Percentiles rank a stretch among this genome's conserved stretches.
phyloP scores from a whole-genome alignment of 2,797 vertebrate species.

The Buphagus erythrorhynchus region DNA sequence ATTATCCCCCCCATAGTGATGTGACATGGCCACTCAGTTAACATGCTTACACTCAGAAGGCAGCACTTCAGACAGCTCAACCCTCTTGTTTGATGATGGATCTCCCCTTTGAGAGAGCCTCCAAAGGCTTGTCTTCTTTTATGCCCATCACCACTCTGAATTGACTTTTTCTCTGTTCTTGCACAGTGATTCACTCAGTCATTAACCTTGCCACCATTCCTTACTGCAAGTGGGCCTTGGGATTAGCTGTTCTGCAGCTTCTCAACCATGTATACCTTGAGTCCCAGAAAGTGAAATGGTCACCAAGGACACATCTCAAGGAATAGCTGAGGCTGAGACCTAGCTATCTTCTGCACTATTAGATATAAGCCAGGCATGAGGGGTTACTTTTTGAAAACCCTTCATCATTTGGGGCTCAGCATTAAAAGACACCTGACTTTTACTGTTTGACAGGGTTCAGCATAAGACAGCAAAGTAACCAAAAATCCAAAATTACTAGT shows the following conservation, averaged over 20 bases:
- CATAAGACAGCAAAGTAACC: background rate
- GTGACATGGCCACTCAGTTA: background rate
- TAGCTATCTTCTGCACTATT: background rate
- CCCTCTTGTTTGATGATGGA: background rate
- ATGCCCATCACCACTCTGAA: too few species aligned
- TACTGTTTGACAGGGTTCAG: background rate
- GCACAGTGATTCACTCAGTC: background rate
- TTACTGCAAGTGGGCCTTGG: background rate
- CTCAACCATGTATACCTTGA: fast-evolving
- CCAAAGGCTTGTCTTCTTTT: background rate
- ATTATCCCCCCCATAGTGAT: fast-evolving
- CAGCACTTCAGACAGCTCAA: background rate
- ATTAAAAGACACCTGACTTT: background rate
- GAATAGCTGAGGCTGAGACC: background rate
- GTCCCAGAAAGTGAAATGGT: background rate
- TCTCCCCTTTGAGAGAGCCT: background rate
- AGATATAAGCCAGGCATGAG: background rate
- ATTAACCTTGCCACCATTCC: background rate
- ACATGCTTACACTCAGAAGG: background rate
- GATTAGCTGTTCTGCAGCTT: background rate
- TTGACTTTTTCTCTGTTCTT: background rate
- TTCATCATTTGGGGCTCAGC: background rate
- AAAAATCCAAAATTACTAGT: background rate
- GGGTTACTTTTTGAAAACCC: background rate
- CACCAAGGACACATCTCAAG: background rate